Evolutionary conservation across 2,113 vertebrate species (phyloP), one percentile per base, ranked within the genome.

Genomic region (Pleuronectes platessa): DNA sequence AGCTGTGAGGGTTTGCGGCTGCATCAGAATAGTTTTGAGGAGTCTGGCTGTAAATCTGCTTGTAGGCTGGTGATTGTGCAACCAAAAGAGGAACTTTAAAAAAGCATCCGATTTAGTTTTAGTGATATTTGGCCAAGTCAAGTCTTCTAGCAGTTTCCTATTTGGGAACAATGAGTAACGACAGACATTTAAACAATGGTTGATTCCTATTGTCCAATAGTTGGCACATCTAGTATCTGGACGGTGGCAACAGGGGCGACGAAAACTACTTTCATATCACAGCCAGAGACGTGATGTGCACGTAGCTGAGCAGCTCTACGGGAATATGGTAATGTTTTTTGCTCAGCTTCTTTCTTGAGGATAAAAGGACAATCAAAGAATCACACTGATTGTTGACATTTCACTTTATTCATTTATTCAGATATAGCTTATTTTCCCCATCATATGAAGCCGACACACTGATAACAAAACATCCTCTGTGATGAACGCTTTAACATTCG

Each of bases 381-480:
- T 31, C 76, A 78, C 62, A 0, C 0, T 42, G 14, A 58, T 4
- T 7, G 15, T 61, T 87, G 47, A 79, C 55, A 80, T 60, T 83
- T 88, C 63, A 75, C 67, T 92, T 94, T 92, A 92, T 91, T 93
- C 0, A 89, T 87, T 89, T 87, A 51, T 51, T 51, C 60, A 87
- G 60, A 88, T 85, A 77, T 92, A 95, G 93, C 93, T 94, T 94
- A 94, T 94, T 93, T 87, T 83, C 67, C 61, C 73, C 47, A 68
- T 85, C 72, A 82, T 75, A 81, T 42, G 82, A 74, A 88, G 23
- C 45, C 60, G 74, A 71, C 49, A 80, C 61, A 65, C 17, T 58
- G 59, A 73, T 63, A 89, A 76, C 81, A 68, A 56, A 75, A 71
- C n/a, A 69, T 61, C 63, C 54, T 75, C 45, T 37, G 35, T 71